A percentile compares a stretch with the other conserved stretches of the same genome.
phyloP scores from a whole-genome alignment of 2,113 vertebrate genomes.

The Barbus barbus region DNA sequence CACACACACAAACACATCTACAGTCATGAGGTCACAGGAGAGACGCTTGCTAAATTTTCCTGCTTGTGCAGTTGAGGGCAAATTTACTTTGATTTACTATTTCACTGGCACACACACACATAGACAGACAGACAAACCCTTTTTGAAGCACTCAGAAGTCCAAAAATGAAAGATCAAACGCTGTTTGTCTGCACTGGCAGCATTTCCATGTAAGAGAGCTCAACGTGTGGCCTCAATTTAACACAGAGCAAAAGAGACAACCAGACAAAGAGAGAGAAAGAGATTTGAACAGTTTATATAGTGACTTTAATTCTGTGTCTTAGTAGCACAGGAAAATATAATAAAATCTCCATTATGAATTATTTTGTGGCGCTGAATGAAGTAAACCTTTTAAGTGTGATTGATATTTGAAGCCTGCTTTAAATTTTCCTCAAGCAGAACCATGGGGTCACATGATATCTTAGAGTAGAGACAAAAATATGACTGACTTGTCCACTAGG shows the following conservation, averaged over 20 bases:
- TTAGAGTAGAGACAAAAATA: not conserved
- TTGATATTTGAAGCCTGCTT: conserved; percentile 16
- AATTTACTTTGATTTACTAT: conserved; percentile 41
- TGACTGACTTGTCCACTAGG: not conserved
- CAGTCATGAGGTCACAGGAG: conserved; percentile 31
- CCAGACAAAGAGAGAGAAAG: not conserved
- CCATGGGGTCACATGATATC: not conserved
- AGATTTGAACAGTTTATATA: not conserved
- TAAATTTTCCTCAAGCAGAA: not conserved
- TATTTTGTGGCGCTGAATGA: not conserved
- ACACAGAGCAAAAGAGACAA: conserved; percentile 4
- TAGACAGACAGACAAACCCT: not conserved
- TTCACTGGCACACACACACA: not conserved
- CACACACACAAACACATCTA: not conserved
- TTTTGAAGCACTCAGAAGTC: conserved; percentile 50
- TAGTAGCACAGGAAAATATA: not conserved
- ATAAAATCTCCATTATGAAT: not conserved
- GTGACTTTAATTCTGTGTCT: not conserved
- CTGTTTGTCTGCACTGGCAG: conserved; percentile 50
- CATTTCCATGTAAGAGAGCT: conserved; percentile 46
- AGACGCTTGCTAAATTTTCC: conserved; percentile 24
- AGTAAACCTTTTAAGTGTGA: not conserved
- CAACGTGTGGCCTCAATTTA: conserved; percentile 42
- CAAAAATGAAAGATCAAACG: conserved; percentile 54
- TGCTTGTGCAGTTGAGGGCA: conserved; percentile 29